These are phyloP conservation scores for Microtus pennsylvanicus DNA, from an alignment of 2,113 vertebrate species.

Conservation along the genomic window DNA sequence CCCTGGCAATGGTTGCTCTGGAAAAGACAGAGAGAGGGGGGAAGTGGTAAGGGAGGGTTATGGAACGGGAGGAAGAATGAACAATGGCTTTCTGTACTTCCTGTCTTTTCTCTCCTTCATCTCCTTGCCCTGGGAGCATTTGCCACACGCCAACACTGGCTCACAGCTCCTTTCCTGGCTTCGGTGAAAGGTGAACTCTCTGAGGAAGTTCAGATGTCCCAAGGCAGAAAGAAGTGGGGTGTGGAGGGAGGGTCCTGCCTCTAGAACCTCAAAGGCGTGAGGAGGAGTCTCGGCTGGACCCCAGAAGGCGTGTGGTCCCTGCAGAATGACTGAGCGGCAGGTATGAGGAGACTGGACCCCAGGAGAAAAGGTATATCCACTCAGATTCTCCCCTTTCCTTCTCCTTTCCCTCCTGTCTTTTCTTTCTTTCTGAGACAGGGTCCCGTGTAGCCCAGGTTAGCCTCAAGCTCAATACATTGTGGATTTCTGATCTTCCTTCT, in stretches of 20 bases:
- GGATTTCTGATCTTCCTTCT: neutral
- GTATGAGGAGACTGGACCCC: neutral
- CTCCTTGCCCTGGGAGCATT: neutral
- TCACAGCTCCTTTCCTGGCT: neutral
- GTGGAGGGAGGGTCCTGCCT: neutral
- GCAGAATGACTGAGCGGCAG: neutral
- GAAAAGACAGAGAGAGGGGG: neutral
- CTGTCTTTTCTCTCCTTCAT: neutral
- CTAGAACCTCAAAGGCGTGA: neutral
- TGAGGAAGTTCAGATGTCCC: neutral
- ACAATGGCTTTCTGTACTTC: slow-evolving; percentile 4
- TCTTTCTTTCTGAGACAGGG: neutral
- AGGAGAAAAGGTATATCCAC: neutral
- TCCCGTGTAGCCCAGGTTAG: neutral
- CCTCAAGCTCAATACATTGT: neutral
- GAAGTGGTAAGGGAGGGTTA: neutral
- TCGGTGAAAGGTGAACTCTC: neutral
- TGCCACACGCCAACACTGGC: neutral
- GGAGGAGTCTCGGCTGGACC: neutral
- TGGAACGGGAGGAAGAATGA: neutral
- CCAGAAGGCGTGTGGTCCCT: neutral
- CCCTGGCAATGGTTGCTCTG: neutral
- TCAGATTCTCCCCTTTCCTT: too few relatives aligned
- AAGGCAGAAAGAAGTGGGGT: neutral
- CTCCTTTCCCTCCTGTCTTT: neutral